Base-by-base conservation (phyloP, 2,797 vertebrate genomes). In the Spinus olivaceus region DNA sequence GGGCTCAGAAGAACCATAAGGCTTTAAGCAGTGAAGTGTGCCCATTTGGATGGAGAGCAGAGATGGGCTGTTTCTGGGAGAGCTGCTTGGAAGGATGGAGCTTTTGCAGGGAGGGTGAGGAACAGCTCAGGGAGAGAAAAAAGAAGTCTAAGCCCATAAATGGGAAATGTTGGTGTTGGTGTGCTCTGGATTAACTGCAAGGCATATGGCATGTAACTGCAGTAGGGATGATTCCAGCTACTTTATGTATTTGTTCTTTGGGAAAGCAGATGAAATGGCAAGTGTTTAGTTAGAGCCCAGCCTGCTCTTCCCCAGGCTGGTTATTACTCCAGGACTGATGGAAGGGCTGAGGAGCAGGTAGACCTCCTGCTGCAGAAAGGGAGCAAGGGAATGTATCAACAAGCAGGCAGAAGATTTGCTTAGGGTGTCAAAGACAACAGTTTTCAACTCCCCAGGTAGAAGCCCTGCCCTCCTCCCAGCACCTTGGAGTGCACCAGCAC, bases 201-300 rank as follows among this genome's bases (percentile, higher is more conserved):
- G 69, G 59, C 17, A 32, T 49, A 57, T 28, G 81, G 88, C 47
- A 14, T 42, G 65, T 33, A 88, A 32, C 37, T 60, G 78, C 81
- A 85, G 78, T 81, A 12, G 57, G 41, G 39, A 50, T 47, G 71
- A 61, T 92, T 70, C 41, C 74, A 57, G 81, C 57, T 95, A 73
- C 83, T 93, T 94, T 90, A 67, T 82, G 70, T 57, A 8, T 90
- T 95, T 91, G 76, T 83, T 93, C 86, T 86, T 90, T 83, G 35
- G 80, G 84, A 95, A 59, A 44, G 47, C 13, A 16, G 63, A 59
- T 65, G 50, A 91, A 91, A 83, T 51, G 86, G 42, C 0, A 3
- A 64, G 27, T 41, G 50, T 87, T 89, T 35, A 57, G n/a, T 70
- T 50, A 54, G 81, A 85, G 19, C 35, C 74, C 50, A 87, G 54